phyloP scores from a whole-genome alignment of 2,797 vertebrate genomes.

The Lepus oiostolus region DNA sequence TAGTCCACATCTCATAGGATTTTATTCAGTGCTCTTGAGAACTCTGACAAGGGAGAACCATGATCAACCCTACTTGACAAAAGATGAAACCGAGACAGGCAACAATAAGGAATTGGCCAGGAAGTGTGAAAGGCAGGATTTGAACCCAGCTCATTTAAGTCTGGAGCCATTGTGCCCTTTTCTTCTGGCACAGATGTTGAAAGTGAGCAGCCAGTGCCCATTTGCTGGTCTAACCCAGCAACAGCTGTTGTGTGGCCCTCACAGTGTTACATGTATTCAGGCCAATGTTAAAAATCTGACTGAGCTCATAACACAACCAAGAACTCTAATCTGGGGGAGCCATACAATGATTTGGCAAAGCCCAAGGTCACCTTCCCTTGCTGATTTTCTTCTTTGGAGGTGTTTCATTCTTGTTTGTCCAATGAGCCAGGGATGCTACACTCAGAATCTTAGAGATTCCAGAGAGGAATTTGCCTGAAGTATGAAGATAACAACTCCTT shows the following conservation, averaged over 20 bases:
- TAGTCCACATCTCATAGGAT: not conserved
- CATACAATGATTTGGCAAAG: too few relatives aligned
- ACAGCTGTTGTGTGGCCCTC: not conserved
- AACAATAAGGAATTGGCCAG: not conserved
- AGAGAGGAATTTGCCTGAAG: not conserved
- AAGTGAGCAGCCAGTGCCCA: not conserved
- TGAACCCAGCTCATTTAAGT: not conserved
- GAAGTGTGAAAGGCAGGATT: not conserved
- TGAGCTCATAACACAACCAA: not conserved
- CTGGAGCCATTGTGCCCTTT: not conserved
- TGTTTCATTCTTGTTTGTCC: not conserved
- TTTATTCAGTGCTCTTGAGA: not conserved
- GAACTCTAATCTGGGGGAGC: too few relatives aligned
- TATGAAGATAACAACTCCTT: constrained; percentile 22
- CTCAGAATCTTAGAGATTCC: not conserved
- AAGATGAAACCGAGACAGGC: not conserved
- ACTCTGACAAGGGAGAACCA: not conserved
- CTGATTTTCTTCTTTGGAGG: not conserved
- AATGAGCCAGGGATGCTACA: not conserved
- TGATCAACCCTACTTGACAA: constrained; percentile 6
- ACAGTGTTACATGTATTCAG: not conserved
- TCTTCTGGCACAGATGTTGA: not conserved
- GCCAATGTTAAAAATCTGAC: not conserved
- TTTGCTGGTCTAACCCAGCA: not conserved
- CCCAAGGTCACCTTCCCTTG: too few relatives aligned